These are phyloP conservation scores for Griposia aprilina DNA, from an alignment of 2,888 invertebrate species.

Conservation along the genomic window DNA sequence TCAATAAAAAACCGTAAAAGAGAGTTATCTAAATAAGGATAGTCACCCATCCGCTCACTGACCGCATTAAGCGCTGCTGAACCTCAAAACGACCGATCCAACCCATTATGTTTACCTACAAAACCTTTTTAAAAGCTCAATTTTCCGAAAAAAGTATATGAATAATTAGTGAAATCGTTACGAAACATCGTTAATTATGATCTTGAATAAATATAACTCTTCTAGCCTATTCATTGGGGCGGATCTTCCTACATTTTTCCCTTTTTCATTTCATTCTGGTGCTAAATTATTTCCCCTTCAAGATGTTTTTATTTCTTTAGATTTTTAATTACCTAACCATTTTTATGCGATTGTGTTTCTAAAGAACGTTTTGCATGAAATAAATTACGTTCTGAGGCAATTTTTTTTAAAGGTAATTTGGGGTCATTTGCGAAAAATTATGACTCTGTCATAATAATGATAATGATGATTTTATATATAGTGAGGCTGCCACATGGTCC, in stretches of 20 bases:
- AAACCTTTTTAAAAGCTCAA: conserved; percentile 29
- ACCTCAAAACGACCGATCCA: not conserved
- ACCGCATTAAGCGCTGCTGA: not conserved
- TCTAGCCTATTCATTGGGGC: conserved; percentile 42
- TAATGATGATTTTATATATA: too few species aligned
- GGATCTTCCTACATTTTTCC: conserved; percentile 31
- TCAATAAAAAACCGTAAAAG: not conserved
- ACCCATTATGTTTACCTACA: conserved; percentile 4
- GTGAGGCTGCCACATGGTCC: too few species aligned
- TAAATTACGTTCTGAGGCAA: conserved; percentile 21
- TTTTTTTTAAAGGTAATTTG: not conserved
- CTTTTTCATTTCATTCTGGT: conserved; percentile 25
- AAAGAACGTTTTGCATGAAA: conserved; percentile 40
- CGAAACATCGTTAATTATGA: conserved; percentile 49
- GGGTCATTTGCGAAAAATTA: not conserved
- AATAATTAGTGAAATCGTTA: conserved; percentile 45
- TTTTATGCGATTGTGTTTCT: conserved; percentile 43
- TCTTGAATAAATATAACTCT: conserved; percentile 51
- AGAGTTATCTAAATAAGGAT: not conserved
- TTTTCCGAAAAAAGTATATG: conserved; percentile 34
- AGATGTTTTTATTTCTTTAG: conserved; percentile 54
- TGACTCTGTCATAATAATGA: too few species aligned
- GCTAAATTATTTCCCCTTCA: conserved; percentile 50
- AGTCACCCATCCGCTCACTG: not conserved
- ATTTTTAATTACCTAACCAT: conserved; percentile 47